A percentile compares a stretch with the other conserved stretches of the same genome.
Conservation (phyloP, 1,140 invertebrate genomes). For the Hylaeus anthracinus region DNA sequence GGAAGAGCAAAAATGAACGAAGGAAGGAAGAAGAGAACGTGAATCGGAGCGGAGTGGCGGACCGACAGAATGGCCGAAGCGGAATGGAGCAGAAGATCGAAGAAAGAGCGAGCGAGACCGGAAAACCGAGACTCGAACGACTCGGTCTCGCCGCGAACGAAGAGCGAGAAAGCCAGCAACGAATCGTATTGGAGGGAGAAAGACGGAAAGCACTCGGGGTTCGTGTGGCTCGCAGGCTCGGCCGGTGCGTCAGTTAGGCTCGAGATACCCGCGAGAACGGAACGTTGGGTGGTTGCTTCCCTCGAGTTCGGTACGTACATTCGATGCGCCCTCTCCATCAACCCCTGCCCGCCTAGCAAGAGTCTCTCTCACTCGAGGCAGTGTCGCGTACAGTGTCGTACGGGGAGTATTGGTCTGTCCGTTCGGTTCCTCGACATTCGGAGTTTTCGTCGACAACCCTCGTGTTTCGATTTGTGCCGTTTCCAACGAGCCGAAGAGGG, state of each 20-base stretch:
- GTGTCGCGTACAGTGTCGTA: constrained; percentile 61
- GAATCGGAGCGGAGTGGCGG: not conserved
- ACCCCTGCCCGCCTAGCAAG: constrained; percentile 43
- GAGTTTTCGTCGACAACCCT: constrained; percentile 5
- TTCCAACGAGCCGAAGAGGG: not conserved
- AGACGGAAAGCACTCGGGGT: constrained; percentile 30
- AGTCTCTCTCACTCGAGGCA: constrained; percentile 41
- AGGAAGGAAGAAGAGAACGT: not conserved
- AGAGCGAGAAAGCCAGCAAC: not conserved
- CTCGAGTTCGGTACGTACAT: constrained; percentile 55
- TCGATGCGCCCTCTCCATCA: constrained; percentile 54
- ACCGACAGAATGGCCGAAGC: not conserved
- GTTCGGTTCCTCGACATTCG: not conserved
- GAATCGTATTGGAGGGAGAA: not conserved
- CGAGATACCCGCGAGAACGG: constrained; percentile 72
- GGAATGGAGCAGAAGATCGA: not conserved
- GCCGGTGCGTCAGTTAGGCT: constrained; percentile 72
- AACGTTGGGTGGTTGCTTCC: constrained; percentile 59
- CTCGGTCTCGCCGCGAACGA: no score
- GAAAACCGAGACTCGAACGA: not conserved
- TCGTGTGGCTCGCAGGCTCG: constrained; percentile 51
- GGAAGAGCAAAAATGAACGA: constrained; percentile 8
- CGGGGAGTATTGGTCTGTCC: constrained; percentile 18
- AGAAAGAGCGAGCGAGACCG: constrained; percentile 1
- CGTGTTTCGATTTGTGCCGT: constrained; percentile 35